phyloP scores from a whole-genome alignment of 2,888 invertebrate genomes.

The Chaitophorus viminalis region DNA sequence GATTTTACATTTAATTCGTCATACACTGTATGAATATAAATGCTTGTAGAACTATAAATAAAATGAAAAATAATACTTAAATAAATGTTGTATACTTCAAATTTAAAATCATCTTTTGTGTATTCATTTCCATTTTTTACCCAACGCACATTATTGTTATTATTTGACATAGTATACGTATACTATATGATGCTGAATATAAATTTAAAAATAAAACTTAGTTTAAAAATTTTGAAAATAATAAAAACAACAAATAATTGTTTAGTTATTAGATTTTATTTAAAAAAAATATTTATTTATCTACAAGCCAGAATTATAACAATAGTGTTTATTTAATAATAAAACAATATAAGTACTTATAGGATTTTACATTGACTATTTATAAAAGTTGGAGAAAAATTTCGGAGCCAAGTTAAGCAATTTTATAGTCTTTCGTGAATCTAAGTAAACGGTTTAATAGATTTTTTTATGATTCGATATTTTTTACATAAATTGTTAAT shows the following conservation, averaged over 20 bases:
- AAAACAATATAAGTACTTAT: no score
- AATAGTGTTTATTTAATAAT: no score
- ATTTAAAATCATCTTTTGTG: background rate
- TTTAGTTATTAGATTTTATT: background rate
- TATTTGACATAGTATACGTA: slow-evolving; percentile 23
- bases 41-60: background rate
- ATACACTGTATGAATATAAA: background rate
- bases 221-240: background rate
- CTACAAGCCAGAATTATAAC: no score
- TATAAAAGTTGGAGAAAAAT: no score
- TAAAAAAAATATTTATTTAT: no score
- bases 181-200: background rate
- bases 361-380: no score
- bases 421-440: no score
- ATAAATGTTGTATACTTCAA: background rate
- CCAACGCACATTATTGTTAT: background rate
- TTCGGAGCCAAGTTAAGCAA: no score
- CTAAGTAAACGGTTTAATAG: no score
- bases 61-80: background rate
- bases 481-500: no score
- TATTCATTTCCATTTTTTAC: background rate
- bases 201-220: background rate
- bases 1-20: background rate
- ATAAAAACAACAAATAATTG: background rate
- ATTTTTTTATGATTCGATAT: no score